phyloP scores from a whole-genome alignment of 2,888 invertebrate species.

The Cenopis cana region DNA sequence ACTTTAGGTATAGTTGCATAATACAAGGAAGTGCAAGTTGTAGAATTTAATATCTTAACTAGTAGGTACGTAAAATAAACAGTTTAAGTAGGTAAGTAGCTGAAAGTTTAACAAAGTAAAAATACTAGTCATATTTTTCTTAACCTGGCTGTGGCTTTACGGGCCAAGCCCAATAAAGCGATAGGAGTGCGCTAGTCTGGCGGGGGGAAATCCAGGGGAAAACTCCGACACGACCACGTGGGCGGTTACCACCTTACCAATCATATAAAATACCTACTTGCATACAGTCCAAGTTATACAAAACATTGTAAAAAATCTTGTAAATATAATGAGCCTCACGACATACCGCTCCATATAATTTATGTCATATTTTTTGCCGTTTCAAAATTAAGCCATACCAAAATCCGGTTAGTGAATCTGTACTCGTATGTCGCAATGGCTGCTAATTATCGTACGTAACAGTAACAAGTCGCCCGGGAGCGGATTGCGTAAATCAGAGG shows the following conservation, averaged over 20 bases:
- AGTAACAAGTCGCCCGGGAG: conserved; percentile 23
- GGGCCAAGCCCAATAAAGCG: no score
- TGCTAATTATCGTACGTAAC: conserved; percentile 24
- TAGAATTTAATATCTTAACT: not conserved
- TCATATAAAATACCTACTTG: no score
- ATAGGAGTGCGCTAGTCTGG: no score
- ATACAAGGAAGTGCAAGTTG: not conserved
- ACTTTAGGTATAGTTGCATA: not conserved
- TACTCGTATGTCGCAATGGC: not conserved
- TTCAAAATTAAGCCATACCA: conserved; percentile 14
- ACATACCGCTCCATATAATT: not conserved
- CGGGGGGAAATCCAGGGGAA: no score
- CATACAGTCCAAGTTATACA: no score
- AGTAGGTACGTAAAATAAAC: not conserved
- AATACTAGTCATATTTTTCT: no score
- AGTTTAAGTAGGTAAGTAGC: no score
- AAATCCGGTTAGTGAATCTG: conserved; percentile 27
- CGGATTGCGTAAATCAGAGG: conserved; percentile 9
- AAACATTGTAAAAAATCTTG: not conserved
- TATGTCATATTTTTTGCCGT: conserved; percentile 7
- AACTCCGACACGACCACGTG: no score
- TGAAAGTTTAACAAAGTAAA: no score
- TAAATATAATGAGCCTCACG: not conserved
- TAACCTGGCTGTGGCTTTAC: no score
- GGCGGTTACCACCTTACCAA: no score